Evolutionary conservation across 2,113 vertebrate species (phyloP).

Genomic region (Phalacrocorax brasilianus): DNA sequence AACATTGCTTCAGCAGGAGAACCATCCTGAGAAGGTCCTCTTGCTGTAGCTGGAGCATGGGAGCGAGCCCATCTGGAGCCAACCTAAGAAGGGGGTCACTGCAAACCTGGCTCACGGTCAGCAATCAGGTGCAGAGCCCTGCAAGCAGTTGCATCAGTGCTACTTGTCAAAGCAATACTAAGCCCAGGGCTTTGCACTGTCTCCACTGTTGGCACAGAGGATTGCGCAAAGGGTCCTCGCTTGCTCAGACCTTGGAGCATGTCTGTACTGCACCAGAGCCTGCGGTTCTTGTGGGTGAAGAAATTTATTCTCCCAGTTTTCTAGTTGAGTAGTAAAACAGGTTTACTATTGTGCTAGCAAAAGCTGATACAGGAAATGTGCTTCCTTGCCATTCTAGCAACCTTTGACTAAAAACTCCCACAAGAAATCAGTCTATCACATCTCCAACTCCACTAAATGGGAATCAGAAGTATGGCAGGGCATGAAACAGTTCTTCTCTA

Average conservation of each 20-base stretch:
- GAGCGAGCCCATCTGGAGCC: not conserved
- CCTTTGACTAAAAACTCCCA: not conserved
- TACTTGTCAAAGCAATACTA: accelerated
- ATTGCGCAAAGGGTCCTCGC: not conserved
- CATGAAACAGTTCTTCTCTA: not conserved
- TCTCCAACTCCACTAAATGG: not conserved
- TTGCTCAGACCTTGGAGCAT: not conserved
- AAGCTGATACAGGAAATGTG: accelerated
- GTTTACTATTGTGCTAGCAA: not conserved
- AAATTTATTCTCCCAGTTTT: not conserved
- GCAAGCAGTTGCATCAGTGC: accelerated
- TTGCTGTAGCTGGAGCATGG: accelerated
- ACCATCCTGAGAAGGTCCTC: not conserved
- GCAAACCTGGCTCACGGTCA: accelerated
- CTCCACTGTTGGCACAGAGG: not conserved
- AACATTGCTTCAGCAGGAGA: not conserved
- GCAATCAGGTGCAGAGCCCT: not conserved
- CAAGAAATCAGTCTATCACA: not conserved
- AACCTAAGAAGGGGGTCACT: not conserved
- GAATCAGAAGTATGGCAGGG: not conserved
- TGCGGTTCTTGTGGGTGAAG: not conserved
- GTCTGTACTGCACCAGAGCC: accelerated
- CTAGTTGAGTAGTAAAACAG: accelerated
- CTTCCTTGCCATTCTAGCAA: not conserved
- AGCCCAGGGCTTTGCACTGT: not conserved